Base-by-base conservation (phyloP, 2,113 vertebrate species). In the Rhineura floridana region DNA sequence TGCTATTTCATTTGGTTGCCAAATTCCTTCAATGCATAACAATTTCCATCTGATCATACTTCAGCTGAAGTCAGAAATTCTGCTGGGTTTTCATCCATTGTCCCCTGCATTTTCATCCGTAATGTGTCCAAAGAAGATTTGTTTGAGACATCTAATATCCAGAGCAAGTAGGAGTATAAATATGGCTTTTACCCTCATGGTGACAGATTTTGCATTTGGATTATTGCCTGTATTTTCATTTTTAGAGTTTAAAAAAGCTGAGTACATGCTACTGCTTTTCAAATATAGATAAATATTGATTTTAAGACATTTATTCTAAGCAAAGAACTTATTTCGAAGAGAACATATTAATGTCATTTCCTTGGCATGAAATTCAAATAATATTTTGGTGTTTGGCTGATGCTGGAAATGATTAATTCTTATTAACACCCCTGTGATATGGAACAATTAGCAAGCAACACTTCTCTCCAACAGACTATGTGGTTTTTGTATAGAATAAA, bases 1-100 rank as follows among this genome's bases (percentile, higher is more conserved):
- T 91, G 91, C 90, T 89, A 89, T 93, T 91, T 88, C 89, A 90
- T 0, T 87, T 89, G 90, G 90, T 83, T 92, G 94, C 91, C 93
- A 94, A 88, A 95, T 93, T 95, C 93, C 92, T 96, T 90, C 82
- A 90, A 75, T 88, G 59, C 93, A 91, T 95, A 95, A 94, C 94
- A 92, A 91, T 94, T 95, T 96, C 95, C 95, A 95, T 94, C 91
- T 94, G 94, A 95, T 95, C 86, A 90, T 94, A 91, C 82, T 90
- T 65, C 80, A 90, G 89, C 52, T 90, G 81, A 94, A 88, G 88
- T 73, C 59, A 94, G 81, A 94, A 93, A 93, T 93, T 94, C 90
- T 88, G 89, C 84, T 92, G 89, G 81, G 25, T 85, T 89, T 93
- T 90, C 15, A 63, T 91, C 90, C 70, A 81, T 92, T 94, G 90